These are phyloP conservation scores for Poeciliopsis occidentalis DNA, from an alignment of 2,113 vertebrate genomes.

Conservation along the genomic window DNA sequence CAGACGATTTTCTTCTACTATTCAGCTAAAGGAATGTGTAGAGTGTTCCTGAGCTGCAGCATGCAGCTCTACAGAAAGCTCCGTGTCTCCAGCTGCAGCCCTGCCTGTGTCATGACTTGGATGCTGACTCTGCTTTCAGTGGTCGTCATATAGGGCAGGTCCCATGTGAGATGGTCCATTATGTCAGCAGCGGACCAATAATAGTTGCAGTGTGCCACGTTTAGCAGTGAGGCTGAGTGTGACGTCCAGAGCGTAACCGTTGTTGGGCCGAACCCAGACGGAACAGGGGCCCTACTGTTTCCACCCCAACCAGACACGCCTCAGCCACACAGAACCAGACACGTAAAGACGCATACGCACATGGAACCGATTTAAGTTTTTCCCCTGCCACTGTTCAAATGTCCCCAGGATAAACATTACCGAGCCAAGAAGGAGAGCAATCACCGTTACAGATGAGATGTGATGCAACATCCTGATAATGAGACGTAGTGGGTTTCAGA, in stretches of 20 bases:
- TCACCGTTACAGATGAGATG: slow-evolving; percentile 48
- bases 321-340: slow-evolving; percentile 32
- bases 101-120: slow-evolving; percentile 10
- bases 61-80: slow-evolving; percentile 3
- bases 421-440: slow-evolving; percentile 34
- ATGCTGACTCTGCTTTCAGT: slow-evolving; percentile 44
- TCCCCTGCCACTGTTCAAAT: slow-evolving; percentile 64
- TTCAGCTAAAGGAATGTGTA: background rate
- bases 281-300: slow-evolving; percentile 81
- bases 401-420: slow-evolving; percentile 59
- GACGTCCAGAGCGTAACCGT: slow-evolving; percentile 69
- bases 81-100: slow-evolving; percentile 38
- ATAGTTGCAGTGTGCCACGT: slow-evolving; percentile 74
- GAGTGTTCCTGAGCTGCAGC: background rate
- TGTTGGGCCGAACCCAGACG: slow-evolving; percentile 70
- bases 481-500: slow-evolving; percentile 62
- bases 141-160: slow-evolving; percentile 35
- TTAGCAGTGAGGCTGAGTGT: slow-evolving; percentile 62
- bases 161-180: slow-evolving; percentile 58
- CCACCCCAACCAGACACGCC: slow-evolving; percentile 56
- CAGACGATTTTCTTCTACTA: too few species aligned
- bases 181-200: slow-evolving; percentile 76
- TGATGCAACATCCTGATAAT: slow-evolving; percentile 60
- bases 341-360: slow-evolving; percentile 58
- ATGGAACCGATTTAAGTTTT: slow-evolving; percentile 73